Conservation (phyloP, 2,113 vertebrate species). For the Rostratula benghalensis region DNA sequence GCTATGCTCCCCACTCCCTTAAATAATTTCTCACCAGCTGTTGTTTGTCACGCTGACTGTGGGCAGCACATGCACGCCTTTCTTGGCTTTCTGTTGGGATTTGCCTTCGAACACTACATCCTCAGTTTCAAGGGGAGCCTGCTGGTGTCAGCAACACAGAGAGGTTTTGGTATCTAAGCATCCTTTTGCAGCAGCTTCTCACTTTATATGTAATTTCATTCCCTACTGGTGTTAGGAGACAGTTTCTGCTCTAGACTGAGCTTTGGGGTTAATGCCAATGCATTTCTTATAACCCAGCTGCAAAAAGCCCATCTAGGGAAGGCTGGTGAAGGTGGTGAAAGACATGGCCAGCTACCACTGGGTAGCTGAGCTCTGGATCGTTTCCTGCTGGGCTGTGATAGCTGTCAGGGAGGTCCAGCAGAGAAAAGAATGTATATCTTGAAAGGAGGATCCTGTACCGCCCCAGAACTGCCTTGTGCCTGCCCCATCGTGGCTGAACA, state of each 20-base stretch:
- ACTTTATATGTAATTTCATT: not conserved
- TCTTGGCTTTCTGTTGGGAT: not conserved
- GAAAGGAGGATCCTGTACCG: not conserved
- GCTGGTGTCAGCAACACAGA: not conserved
- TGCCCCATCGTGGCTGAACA: accelerated
- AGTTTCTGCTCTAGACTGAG: not conserved
- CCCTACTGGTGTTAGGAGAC: not conserved
- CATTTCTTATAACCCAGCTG: not conserved
- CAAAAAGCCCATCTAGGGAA: not conserved
- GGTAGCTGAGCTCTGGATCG: not conserved
- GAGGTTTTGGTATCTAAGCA: not conserved
- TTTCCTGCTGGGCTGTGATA: not conserved
- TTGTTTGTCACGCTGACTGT: not conserved
- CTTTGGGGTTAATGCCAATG: not conserved
- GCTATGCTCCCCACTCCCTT: not conserved
- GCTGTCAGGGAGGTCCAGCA: not conserved
- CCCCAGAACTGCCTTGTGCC: not conserved
- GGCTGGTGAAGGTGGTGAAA: not conserved
- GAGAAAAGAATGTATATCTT: not conserved
- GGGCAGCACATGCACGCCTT: not conserved
- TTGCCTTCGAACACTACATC: not conserved
- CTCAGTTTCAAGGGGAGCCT: not conserved
- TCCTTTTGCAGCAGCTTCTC: not conserved
- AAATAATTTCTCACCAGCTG: not conserved
- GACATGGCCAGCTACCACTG: too few relatives aligned